These are phyloP conservation scores for Tanypteryx hageni DNA, from an alignment of 2,888 invertebrate genomes.

Conservation along the genomic window DNA sequence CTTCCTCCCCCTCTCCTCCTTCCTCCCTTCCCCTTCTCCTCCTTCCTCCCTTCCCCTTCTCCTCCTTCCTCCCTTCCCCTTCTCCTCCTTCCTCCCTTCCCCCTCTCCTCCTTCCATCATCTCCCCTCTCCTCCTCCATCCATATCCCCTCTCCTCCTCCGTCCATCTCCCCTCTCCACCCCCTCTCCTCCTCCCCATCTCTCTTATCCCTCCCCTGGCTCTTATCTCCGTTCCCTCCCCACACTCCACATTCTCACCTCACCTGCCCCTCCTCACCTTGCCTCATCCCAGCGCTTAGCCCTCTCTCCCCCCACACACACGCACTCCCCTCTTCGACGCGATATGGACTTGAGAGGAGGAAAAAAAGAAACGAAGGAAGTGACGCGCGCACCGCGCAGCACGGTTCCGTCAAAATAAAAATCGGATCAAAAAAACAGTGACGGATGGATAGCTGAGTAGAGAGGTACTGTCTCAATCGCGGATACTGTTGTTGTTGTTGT, in stretches of 20 bases:
- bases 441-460: neutral
- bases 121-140: neutral
- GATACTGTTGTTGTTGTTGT: neutral
- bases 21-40: neutral
- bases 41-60: neutral
- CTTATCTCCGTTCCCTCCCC: too few relatives aligned
- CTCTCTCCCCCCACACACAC: neutral
- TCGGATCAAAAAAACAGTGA: neutral
- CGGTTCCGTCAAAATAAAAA: neutral
- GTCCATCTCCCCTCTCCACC: too few relatives aligned
- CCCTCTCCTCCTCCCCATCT: neutral
- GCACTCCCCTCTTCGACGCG: neutral
- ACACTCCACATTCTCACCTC: neutral
- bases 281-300: too few relatives aligned
- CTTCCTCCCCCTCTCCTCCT: neutral
- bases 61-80: neutral
- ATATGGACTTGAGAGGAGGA: neutral
- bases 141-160: neutral
- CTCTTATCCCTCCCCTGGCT: neutral
- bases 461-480: neutral
- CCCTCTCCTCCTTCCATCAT: neutral
- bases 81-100: neutral
- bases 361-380: neutral
- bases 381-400: neutral
- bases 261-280: too few relatives aligned